Conservation (phyloP, 2,797 vertebrate genomes). For the Cuculus canorus region DNA sequence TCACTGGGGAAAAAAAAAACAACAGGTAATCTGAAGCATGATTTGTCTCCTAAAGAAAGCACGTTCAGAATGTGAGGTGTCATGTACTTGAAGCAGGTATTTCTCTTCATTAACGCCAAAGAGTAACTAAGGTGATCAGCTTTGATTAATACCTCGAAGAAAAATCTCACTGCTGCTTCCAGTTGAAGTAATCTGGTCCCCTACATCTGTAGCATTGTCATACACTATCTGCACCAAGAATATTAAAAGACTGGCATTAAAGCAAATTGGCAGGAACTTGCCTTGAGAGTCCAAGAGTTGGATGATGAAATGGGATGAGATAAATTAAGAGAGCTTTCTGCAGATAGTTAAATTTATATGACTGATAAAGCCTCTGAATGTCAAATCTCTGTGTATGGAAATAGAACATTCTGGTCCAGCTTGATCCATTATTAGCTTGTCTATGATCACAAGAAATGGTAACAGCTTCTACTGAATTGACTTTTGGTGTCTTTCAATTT, state of each 20-base stretch:
- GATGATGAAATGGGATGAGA: background rate
- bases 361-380: background rate
- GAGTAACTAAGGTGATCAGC: background rate
- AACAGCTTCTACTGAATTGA: background rate
- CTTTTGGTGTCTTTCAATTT: background rate
- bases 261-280: background rate
- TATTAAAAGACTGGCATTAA: background rate
- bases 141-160: background rate
- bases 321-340: background rate
- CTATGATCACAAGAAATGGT: background rate
- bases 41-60: background rate
- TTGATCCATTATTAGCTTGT: background rate
- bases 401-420: background rate
- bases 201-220: background rate
- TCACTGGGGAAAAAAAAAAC: background rate
- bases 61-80: background rate
- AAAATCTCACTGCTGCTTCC: conserved; percentile 6
- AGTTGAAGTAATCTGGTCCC: background rate
- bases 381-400: background rate
- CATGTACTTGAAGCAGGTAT: background rate
- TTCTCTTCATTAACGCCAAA: background rate
- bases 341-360: background rate
- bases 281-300: background rate
- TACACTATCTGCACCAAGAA: background rate
- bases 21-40: background rate